These are phyloP conservation scores for Donacobius atricapilla DNA, from an alignment of 2,113 vertebrate genomes.

Conservation along the genomic window DNA sequence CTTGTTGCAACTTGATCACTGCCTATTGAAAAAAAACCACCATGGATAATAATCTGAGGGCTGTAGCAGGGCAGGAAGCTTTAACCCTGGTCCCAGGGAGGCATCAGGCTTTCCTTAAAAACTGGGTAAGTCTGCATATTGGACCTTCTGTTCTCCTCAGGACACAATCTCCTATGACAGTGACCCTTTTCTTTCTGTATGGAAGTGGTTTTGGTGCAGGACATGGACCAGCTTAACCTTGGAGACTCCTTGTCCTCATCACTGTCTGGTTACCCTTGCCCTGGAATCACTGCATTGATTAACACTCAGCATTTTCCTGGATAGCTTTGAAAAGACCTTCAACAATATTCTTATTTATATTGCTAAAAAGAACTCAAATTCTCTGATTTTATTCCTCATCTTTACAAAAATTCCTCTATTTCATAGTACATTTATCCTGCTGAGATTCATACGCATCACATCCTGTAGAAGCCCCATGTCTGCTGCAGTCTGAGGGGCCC, in stretches of 20 bases:
- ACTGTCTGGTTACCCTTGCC: not conserved
- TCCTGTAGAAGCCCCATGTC: not conserved
- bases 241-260: not conserved
- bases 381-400: not conserved
- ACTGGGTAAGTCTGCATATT: not conserved
- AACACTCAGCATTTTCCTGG: not conserved
- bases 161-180: not conserved
- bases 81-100: not conserved
- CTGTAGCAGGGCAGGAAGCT: not conserved
- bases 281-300: not conserved
- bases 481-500: not conserved
- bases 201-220: not conserved
- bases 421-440: not conserved
- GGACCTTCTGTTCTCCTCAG: not conserved
- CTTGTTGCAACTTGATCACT: not conserved
- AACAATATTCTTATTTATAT: not conserved
- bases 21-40: not conserved
- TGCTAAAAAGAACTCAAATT: not conserved
- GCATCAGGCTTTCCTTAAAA: not conserved
- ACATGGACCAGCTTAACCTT: not conserved
- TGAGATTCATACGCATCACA: not conserved
- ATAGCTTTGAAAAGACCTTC: not conserved
- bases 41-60: not conserved
- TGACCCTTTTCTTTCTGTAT: not conserved
- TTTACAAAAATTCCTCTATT: not conserved